Evolutionary conservation across 2,888 invertebrate species (phyloP).

Genomic region (Acronicta aceris): DNA sequence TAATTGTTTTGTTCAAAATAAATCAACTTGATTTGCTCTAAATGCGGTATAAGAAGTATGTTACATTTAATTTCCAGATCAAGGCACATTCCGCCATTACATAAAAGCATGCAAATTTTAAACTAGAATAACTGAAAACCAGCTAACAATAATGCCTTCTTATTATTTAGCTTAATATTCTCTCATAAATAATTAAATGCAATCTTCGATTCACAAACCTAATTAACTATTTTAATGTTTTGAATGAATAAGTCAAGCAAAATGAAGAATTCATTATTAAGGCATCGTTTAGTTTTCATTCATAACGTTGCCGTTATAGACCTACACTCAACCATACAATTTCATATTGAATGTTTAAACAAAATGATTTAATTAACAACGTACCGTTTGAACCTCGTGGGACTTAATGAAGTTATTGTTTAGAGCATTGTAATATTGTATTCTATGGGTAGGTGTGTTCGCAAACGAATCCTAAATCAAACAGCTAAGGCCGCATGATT

Average conservation of each 20-base stretch:
- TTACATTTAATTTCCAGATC: no score
- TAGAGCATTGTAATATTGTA: conserved; percentile 12
- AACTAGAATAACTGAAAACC: no score
- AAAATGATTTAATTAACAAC: conserved; percentile 44
- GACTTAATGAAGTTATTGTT: conserved; percentile 54
- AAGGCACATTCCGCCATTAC: no score
- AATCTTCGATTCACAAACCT: neutral
- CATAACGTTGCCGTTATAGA: conserved; percentile 20
- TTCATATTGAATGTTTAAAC: conserved; percentile 30
- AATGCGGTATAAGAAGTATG: no score
- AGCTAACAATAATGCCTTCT: no score
- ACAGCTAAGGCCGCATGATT: conserved; percentile 35
- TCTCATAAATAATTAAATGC: no score
- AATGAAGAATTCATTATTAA: conserved; percentile 17
- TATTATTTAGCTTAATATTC: no score
- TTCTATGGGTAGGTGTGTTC: conserved; percentile 27
- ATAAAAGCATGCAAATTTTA: no score
- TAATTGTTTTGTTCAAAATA: no score
- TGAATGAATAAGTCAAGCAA: neutral
- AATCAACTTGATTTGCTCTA: no score
- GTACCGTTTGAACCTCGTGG: conserved; percentile 9
- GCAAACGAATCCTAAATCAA: conserved; percentile 19
- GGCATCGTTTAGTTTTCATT: conserved; percentile 16
- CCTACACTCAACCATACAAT: conserved; percentile 26
- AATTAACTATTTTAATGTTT: conserved; percentile 7